Percentiles rank a stretch among this genome's conserved stretches.
Evolutionary conservation across 2,888 invertebrate genomes (phyloP).

Genomic region (Mallateleia sp.): DNA sequence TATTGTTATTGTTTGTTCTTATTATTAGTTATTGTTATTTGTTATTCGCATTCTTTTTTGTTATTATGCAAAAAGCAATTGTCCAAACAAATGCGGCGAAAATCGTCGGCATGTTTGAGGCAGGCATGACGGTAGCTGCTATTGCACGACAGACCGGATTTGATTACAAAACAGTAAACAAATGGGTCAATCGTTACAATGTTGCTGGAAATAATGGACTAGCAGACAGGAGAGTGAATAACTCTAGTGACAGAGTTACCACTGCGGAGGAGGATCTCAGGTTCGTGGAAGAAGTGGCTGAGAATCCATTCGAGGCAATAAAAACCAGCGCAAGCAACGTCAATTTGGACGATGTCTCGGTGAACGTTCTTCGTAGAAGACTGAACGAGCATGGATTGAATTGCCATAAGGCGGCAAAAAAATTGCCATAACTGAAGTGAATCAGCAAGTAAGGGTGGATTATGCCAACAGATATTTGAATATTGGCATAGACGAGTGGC

Average conservation of each 20-base stretch:
- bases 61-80: too few relatives aligned
- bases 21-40: too few relatives aligned
- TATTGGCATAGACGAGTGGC: background rate
- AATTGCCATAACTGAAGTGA: background rate
- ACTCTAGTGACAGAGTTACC: background rate
- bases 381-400: too few relatives aligned
- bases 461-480: background rate
- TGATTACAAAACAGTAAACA: too few relatives aligned
- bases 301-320: background rate
- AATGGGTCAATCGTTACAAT: background rate
- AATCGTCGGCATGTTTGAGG: too few relatives aligned
- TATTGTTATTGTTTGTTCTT: too few relatives aligned
- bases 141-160: too few relatives aligned
- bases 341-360: background rate
- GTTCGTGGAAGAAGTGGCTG: background rate
- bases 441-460: background rate
- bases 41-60: too few relatives aligned
- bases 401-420: constrained; percentile 2
- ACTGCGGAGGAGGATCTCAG: background rate
- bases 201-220: background rate
- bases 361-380: background rate
- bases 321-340: background rate
- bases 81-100: too few relatives aligned
- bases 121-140: too few relatives aligned
- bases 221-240: background rate